Evolutionary conservation across 2,797 vertebrate genomes (phyloP).

Genomic region (Salmo trutta): DNA sequence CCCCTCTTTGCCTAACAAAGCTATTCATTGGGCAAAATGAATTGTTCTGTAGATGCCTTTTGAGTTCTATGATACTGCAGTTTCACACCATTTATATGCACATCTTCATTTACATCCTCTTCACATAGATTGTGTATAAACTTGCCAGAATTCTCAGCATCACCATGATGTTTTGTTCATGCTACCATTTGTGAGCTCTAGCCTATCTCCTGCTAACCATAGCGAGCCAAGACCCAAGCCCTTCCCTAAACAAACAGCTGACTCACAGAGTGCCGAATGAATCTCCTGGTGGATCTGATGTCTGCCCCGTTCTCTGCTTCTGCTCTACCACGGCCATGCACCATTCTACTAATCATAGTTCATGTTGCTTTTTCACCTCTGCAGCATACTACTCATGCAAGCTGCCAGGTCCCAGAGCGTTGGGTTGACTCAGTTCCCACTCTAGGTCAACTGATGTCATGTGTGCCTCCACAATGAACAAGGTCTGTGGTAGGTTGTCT

Average conservation of each 20-base stretch:
- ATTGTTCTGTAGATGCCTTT: slow-evolving; percentile 11
- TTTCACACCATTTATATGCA: slow-evolving; percentile 20
- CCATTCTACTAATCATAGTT: slow-evolving; percentile 17
- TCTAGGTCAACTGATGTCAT: slow-evolving; percentile 29
- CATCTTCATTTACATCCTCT: slow-evolving; percentile 30
- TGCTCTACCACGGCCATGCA: slow-evolving; percentile 39
- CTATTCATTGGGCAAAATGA: not conserved
- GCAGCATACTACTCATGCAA: not conserved
- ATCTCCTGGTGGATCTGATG: slow-evolving; percentile 52
- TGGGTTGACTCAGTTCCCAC: slow-evolving; percentile 41
- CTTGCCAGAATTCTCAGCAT: slow-evolving; percentile 48
- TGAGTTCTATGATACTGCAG: slow-evolving; percentile 19
- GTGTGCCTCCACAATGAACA: not conserved
- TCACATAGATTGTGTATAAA: slow-evolving; percentile 44
- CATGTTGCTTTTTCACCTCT: not conserved
- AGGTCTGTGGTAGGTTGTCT: not conserved
- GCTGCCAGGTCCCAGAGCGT: slow-evolving; percentile 11
- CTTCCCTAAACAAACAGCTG: slow-evolving; percentile 62
- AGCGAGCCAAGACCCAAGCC: slow-evolving; percentile 37
- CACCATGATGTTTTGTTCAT: slow-evolving; percentile 42
- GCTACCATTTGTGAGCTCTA: slow-evolving; percentile 33
- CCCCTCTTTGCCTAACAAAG: slow-evolving; percentile 32
- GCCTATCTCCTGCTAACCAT: slow-evolving; percentile 47
- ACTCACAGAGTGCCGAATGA: slow-evolving; percentile 55
- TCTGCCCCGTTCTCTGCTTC: slow-evolving; percentile 52